A percentile compares a stretch with the other conserved stretches of the same genome.
phyloP scores from a whole-genome alignment of 1,140 invertebrate genomes.

The Cydia pomonella region DNA sequence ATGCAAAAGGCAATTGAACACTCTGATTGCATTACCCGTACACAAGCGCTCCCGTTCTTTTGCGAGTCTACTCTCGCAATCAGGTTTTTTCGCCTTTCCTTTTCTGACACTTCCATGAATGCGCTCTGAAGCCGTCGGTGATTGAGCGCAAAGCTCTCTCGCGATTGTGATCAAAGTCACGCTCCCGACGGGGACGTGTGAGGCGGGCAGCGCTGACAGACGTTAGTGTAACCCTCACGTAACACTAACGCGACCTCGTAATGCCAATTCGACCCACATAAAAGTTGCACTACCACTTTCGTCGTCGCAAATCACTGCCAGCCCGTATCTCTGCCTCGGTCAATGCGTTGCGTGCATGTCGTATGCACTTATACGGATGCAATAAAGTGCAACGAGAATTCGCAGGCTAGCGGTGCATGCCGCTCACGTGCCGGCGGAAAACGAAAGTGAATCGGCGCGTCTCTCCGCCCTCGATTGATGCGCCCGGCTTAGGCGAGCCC shows the following conservation, averaged over 20 bases:
- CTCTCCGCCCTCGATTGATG: slow-evolving; percentile 73
- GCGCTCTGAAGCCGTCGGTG: slow-evolving; percentile 13
- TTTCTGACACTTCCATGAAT: slow-evolving; percentile 20
- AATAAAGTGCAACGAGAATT: slow-evolving; percentile 76
- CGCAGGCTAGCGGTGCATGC: slow-evolving; percentile 67
- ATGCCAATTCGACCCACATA: slow-evolving; percentile 73
- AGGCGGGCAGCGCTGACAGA: slow-evolving; percentile 37
- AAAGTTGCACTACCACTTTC: slow-evolving; percentile 79
- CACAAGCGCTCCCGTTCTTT: slow-evolving; percentile 21
- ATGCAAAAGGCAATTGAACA: slow-evolving; percentile 15
- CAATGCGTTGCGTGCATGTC: slow-evolving; percentile 73
- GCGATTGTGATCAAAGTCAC: slow-evolving; percentile 26
- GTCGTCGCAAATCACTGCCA: slow-evolving; percentile 75
- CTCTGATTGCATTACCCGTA: slow-evolving; percentile 4
- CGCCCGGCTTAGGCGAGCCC: slow-evolving; percentile 61
- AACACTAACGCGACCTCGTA: slow-evolving; percentile 64
- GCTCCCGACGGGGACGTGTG: slow-evolving; percentile 36
- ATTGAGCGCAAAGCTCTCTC: slow-evolving; percentile 19
- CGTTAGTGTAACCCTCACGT: slow-evolving; percentile 49
- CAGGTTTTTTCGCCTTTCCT: slow-evolving; percentile 11
- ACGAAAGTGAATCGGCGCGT: slow-evolving; percentile 76
- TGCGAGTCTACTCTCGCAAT: slow-evolving; percentile 21
- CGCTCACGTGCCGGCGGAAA: slow-evolving; percentile 72
- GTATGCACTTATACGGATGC: slow-evolving; percentile 75
- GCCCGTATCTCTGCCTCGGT: slow-evolving; percentile 76